phyloP scores from a whole-genome alignment of 2,888 invertebrate species.

The Adelognathus sp. region DNA sequence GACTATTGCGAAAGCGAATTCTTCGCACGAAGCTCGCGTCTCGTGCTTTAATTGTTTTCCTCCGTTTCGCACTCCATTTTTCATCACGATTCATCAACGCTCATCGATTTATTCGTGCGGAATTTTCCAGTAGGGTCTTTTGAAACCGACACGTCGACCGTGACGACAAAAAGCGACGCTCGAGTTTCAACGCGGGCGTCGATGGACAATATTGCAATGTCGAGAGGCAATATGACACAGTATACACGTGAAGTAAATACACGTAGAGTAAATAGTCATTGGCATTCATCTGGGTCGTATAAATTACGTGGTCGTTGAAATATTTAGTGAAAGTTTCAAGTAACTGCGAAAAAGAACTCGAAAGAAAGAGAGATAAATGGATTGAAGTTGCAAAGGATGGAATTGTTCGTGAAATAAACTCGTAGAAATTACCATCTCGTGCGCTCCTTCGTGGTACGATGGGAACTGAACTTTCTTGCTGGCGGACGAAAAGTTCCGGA shows the following conservation, averaged over 20 bases:
- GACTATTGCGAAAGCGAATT: neutral
- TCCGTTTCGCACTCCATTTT: neutral
- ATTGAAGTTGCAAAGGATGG: conserved; percentile 14
- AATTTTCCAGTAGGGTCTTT: neutral
- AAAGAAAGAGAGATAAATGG: conserved; percentile 8
- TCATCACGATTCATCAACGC: neutral
- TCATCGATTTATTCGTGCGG: neutral
- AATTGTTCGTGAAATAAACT: conserved; percentile 36
- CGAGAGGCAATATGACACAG: neutral
- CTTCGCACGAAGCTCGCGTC: neutral
- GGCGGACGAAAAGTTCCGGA: conserved; percentile 30
- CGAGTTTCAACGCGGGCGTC: neutral
- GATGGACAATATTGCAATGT: neutral
- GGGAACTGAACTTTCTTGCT: conserved; percentile 39
- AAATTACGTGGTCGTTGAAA: conserved; percentile 43
- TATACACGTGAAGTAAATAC: conserved; percentile 15
- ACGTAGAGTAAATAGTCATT: conserved; percentile 48
- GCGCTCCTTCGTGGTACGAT: conserved; percentile 35
- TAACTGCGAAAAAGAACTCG: conserved; percentile 15
- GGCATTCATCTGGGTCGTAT: conserved; percentile 49
- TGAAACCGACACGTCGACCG: neutral
- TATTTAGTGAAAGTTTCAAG: conserved; percentile 47
- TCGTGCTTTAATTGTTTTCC: neutral
- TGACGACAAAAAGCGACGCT: neutral
- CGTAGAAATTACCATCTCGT: conserved; percentile 48